A percentile compares a stretch with the other conserved stretches of the same genome.
These are phyloP conservation scores for Drosophila nr. medialis DNA, from an alignment of 2,888 invertebrate species.

Conservation along the genomic window DNA sequence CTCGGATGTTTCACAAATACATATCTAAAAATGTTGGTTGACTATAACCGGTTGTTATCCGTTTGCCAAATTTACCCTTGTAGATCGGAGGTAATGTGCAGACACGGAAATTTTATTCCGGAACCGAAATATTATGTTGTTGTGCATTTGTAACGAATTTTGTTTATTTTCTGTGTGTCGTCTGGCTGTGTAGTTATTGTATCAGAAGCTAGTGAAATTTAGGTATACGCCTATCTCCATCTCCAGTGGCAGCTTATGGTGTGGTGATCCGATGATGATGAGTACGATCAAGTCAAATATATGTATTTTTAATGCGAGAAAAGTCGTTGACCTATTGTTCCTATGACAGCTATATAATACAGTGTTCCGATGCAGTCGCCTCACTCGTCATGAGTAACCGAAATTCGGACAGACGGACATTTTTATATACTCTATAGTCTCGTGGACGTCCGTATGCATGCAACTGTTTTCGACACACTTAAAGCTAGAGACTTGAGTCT, in stretches of 20 bases:
- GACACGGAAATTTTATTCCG: not conserved
- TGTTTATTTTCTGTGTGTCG: not conserved
- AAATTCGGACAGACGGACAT: too few species aligned
- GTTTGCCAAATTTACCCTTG: not conserved
- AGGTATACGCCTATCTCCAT: not conserved
- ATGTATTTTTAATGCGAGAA: not conserved
- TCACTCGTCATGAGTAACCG: not conserved
- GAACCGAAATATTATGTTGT: not conserved
- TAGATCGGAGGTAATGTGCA: not conserved
- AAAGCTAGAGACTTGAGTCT: not conserved
- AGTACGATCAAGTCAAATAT: not conserved
- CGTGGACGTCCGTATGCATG: too few species aligned
- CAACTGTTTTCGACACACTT: too few species aligned
- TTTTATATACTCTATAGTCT: too few species aligned
- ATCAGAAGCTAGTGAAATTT: not conserved
- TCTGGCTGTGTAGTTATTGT: not conserved
- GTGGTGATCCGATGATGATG: not conserved
- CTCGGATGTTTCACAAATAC: constrained; percentile 2
- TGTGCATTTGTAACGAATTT: not conserved
- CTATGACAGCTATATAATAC: not conserved
- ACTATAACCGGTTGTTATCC: not conserved
- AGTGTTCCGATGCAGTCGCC: not conserved
- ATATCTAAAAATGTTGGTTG: not conserved
- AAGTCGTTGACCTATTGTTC: not conserved
- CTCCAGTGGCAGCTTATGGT: too few species aligned